Base-by-base conservation (phyloP, 2,888 invertebrate species). In the Notodonta ziczac region DNA sequence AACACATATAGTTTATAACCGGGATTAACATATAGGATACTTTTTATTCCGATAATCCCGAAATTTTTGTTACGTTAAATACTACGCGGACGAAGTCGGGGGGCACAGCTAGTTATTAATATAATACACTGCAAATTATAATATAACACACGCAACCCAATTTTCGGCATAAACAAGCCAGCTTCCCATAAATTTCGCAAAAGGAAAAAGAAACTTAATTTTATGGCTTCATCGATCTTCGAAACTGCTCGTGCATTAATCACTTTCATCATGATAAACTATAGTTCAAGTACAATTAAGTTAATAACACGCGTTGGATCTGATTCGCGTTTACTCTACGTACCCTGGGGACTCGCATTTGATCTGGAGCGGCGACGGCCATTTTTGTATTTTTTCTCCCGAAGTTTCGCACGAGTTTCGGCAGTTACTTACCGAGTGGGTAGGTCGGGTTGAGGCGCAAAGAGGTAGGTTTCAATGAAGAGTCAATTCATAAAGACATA, bases 331-430 rank as follows among this genome's bases (percentile, higher is more conserved):
- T 55, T 78, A 72, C 78, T 77, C 81, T 80, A 73, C 63, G 69
- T 72, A 79, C 80, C 76, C 72, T 58, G 83, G 83, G 78, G 75
- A 74, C 74, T 69, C 86, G 86, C 87, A 89, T 91, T 91, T 90
- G 86, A 91, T 88, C 89, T 91, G 90, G 90, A 89, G 89, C 91
- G 85, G 69, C 72, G 65, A 65, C 73, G 70, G 74, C 73, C 65
- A 73, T 78, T 75, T 63, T 74, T 35, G 74, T 78, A 81, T 82
- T 80, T 80, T 80, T 78, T 76, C 13, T 39, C 44, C 76, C 63
- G 67, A 62, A 62, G 54, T 64, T 75, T 72, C 78, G 70, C 78
- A 73, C 81, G 73, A 76, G 78, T 81, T 84, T 81, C 71, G 78
- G 80, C 81, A 73, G 79, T 76, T 74, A 69, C 67, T 69, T 72